Base-by-base conservation (phyloP, 2,113 vertebrate species). In the Acinonyx jubatus region DNA sequence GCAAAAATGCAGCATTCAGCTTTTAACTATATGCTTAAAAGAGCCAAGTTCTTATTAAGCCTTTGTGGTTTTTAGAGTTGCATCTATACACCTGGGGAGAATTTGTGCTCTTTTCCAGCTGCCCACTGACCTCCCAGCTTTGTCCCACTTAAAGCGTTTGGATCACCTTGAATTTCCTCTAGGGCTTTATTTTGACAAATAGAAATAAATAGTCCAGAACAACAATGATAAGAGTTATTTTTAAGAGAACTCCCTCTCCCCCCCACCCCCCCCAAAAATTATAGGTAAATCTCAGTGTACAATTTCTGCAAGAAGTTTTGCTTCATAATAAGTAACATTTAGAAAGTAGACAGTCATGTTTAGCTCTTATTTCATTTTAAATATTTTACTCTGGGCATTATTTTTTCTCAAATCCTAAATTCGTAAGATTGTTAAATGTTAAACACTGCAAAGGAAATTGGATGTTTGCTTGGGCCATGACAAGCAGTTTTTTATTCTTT, bases 11-110 rank as follows among this genome's bases (percentile, higher is more conserved):
- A 96, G 89, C 94, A 93, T 98, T 98, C 96, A 33, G 97, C 92
- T 98, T 97, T 96, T 94, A 98, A 98, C 97, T 98, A 73, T 96
- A 97, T 97, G 91, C 97, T 98, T 93, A 71, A 97, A 95, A 88
- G 96, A 98, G 90, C 92, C 33, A 74, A 86, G 8, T 98, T 97
- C 97, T 97, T 96, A 86, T 73, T 94, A 97, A 97, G 88, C 96
- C 97, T 98, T 97, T 95, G 31, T 97, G 76, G 74, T 83, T 94
- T 96, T 97, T 93, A 96, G 89, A 95, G 94, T 93, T 97, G 82
- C 16, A 4, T 96, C 78, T 97, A 8, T 96, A 50, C 7, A 65
- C 85, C 73, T 85, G 76, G 93, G 52, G 85, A 89, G 97, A 92
- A 5, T 2, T 23, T 95, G 80, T 97, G 55, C 83, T 98, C 66